Evolutionary conservation across 2,113 vertebrate species (phyloP).

Genomic region (Recurvirostra avosetta): DNA sequence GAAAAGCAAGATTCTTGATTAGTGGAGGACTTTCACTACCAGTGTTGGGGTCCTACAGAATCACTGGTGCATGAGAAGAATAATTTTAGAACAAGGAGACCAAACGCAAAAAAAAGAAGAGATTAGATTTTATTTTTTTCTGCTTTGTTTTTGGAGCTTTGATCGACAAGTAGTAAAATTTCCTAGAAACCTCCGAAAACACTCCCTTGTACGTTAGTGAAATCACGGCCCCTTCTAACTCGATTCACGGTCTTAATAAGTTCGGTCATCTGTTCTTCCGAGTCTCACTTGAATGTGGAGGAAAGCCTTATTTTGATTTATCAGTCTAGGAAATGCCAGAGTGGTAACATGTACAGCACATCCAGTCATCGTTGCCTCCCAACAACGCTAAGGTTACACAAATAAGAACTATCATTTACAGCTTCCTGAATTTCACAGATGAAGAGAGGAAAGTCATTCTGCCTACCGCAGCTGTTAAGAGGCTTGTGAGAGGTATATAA

Average conservation of each 20-base stretch:
- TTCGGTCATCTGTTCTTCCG: background rate
- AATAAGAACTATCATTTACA: background rate
- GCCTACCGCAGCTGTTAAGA: background rate
- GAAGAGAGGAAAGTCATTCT: background rate
- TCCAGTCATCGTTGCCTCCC: background rate
- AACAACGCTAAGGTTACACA: background rate
- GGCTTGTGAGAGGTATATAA: background rate
- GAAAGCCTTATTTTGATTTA: background rate
- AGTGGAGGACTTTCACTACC: background rate
- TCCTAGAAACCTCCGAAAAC: background rate
- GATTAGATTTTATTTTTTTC: background rate
- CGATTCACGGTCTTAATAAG: background rate
- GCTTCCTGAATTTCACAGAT: background rate
- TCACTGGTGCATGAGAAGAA: background rate
- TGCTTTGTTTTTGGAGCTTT: background rate
- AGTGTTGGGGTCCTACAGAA: background rate
- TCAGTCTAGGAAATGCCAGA: background rate
- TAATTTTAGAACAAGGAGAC: background rate
- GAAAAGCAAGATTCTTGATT: background rate
- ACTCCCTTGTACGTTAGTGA: background rate
- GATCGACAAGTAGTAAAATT: background rate
- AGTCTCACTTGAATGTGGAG: background rate
- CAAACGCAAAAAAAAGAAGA: background rate
- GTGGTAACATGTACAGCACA: background rate
- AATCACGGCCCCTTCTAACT: background rate